These are phyloP conservation scores for Phalacrocorax pelagicus DNA, from an alignment of 2,113 vertebrate genomes.

Conservation along the genomic window DNA sequence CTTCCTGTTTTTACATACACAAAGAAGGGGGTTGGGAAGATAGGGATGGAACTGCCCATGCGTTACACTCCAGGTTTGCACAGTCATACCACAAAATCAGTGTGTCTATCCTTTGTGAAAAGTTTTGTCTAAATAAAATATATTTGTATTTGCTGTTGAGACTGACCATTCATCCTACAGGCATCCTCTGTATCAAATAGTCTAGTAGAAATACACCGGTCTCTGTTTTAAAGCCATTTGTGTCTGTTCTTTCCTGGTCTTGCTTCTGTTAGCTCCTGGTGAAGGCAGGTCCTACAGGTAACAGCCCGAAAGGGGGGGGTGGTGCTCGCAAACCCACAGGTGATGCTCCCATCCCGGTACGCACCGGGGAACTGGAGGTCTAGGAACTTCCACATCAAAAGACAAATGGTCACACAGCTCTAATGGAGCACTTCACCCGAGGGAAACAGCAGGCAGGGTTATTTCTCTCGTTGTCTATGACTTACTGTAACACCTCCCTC, in stretches of 20 bases:
- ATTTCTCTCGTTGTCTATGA: accelerated
- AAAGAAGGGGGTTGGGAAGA: not conserved
- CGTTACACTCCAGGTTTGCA: slow-evolving; percentile 4
- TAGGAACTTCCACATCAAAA: not conserved
- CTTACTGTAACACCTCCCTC: accelerated
- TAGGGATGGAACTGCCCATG: not conserved
- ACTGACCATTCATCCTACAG: slow-evolving; percentile 26
- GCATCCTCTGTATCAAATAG: slow-evolving; percentile 42
- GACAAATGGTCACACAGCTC: not conserved
- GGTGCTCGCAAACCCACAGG: accelerated
- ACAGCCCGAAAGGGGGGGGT: not conserved
- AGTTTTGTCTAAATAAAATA: slow-evolving; percentile 66
- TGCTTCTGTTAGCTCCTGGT: not conserved
- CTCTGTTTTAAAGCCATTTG: slow-evolving; percentile 56
- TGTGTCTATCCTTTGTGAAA: slow-evolving; percentile 32
- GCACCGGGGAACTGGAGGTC: not conserved
- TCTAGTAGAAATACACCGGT: slow-evolving; percentile 57
- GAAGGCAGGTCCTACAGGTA: too few species aligned
- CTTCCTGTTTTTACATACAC: slow-evolving; percentile 46
- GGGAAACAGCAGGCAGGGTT: accelerated
- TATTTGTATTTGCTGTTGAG: slow-evolving; percentile 70
- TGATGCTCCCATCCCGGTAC: not conserved
- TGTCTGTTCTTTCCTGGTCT: slow-evolving; percentile 29
- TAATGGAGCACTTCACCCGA: too few species aligned
- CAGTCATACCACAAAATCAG: slow-evolving; percentile 4